Evolutionary conservation across 2,888 invertebrate species (phyloP).

Genomic region (Cryptocephalus moraei): DNA sequence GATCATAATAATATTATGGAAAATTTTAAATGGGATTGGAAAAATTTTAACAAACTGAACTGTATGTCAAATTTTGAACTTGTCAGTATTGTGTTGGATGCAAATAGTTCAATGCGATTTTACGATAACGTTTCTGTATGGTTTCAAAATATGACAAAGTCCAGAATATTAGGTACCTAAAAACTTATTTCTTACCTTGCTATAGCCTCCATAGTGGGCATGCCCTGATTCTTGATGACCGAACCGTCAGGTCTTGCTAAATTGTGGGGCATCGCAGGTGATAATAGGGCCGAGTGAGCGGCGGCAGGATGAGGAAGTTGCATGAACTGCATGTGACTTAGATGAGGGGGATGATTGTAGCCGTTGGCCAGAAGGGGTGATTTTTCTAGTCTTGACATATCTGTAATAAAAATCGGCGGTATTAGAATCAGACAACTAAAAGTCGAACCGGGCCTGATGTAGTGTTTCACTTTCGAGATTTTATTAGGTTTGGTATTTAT

Average conservation of each 20-base stretch:
- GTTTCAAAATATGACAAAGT: no score
- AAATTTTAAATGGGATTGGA: no score
- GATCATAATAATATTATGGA: no score
- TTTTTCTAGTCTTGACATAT: conserved; percentile 83
- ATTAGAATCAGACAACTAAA: conserved; percentile 1
- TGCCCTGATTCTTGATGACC: conserved; percentile 72
- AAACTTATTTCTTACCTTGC: conserved; percentile 54
- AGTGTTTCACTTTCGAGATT: neutral
- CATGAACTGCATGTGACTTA: conserved; percentile 93
- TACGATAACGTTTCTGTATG: no score
- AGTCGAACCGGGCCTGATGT: neutral
- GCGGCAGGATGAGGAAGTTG: conserved; percentile 70
- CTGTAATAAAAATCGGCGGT: conserved; percentile 41
- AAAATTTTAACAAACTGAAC: no score
- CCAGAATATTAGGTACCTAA: no score
- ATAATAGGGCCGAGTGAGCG: conserved; percentile 69
- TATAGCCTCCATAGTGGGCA: conserved; percentile 83
- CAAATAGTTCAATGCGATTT: no score
- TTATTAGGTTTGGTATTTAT: neutral
- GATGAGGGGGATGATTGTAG: conserved; percentile 87
- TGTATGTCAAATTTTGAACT: no score
- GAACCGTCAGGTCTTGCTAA: conserved; percentile 74
- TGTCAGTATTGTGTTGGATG: no score
- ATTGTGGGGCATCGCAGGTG: conserved; percentile 82
- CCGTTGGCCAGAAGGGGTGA: conserved; percentile 87